Conservation (phyloP, 2,113 vertebrate species). For the Danio rerio region DNA sequence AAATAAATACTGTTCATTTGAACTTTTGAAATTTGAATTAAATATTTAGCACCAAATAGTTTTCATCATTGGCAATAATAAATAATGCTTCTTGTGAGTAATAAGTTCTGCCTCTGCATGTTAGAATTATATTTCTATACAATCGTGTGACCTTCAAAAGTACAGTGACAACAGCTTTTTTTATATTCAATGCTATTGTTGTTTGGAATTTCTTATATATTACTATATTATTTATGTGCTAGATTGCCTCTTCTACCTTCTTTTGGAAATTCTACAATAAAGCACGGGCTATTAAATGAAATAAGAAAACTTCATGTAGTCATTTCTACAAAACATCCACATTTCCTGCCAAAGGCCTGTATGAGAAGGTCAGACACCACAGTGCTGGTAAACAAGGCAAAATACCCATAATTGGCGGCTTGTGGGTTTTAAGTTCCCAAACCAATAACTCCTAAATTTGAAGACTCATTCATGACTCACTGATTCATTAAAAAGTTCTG, state of each 20-base stretch:
- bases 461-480: background rate
- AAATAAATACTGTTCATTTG: no score
- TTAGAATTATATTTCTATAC: background rate
- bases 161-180: background rate
- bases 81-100: background rate
- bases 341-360: background rate
- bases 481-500: background rate
- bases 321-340: background rate
- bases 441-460: background rate
- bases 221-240: background rate
- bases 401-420: background rate
- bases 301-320: background rate
- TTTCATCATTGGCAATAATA: background rate
- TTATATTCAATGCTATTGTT: background rate
- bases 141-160: no score
- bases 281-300: background rate
- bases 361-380: background rate
- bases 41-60: background rate
- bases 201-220: background rate
- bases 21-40: background rate
- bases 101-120: background rate
- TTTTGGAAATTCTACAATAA: background rate
- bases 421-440: background rate
- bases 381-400: background rate
- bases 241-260: background rate